Conservation (phyloP, 2,797 vertebrate species). For the Anomalospiza imberbis region DNA sequence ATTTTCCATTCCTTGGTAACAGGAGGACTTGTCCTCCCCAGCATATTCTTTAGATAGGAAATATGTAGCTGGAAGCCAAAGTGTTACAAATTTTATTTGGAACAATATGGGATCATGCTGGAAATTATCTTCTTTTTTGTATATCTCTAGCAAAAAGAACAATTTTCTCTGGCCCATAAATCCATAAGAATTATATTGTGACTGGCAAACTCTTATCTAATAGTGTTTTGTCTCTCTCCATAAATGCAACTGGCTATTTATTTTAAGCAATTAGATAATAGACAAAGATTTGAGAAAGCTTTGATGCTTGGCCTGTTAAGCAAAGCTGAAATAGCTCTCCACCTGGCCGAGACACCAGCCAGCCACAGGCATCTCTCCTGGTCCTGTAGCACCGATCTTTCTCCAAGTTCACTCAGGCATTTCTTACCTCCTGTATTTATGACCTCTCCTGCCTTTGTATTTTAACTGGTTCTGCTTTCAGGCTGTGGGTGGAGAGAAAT, state of each 20-base stretch:
- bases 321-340: constrained; percentile 42
- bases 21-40: neutral
- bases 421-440: constrained; percentile 51
- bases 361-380: constrained; percentile 20
- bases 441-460: constrained; percentile 53
- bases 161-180: neutral
- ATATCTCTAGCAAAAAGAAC: neutral
- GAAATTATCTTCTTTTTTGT: neutral
- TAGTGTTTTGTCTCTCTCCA: neutral
- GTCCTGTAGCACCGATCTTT: constrained; percentile 2
- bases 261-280: neutral
- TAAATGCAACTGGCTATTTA: neutral
- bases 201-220: neutral
- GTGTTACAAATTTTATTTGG: neutral
- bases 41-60: neutral
- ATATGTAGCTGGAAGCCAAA: neutral
- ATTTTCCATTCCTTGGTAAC: neutral
- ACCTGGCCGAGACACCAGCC: constrained; percentile 12
- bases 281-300: constrained; percentile 1
- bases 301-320: neutral
- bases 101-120: neutral
- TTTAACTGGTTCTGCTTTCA: constrained; percentile 24
- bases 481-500: constrained; percentile 41
- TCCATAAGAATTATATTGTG: neutral
- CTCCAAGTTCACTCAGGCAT: constrained; percentile 59